These are phyloP conservation scores for Sebastes oblongus DNA, from an alignment of 2,797 vertebrate genomes.

Conservation along the genomic window DNA sequence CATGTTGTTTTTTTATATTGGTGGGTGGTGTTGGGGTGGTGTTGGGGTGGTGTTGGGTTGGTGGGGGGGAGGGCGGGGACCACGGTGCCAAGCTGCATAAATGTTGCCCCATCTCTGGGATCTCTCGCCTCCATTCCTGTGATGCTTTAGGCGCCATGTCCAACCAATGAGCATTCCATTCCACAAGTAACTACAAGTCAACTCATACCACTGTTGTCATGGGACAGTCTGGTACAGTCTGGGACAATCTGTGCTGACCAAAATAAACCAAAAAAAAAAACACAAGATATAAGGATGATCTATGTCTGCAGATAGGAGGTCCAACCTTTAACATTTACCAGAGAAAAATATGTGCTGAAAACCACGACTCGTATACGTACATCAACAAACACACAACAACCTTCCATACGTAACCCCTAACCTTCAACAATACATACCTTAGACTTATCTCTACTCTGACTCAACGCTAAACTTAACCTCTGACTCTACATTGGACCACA, in stretches of 20 bases:
- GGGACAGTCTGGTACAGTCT: conserved; percentile 60
- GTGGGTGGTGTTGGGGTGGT: conserved; percentile 12
- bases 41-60: too few relatives aligned
- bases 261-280: conserved; percentile 62
- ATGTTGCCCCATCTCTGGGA: conserved; percentile 65
- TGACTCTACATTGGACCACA: background rate
- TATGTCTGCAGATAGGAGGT: conserved; percentile 30
- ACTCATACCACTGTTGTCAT: conserved; percentile 59
- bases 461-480: background rate
- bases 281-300: conserved; percentile 7
- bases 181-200: conserved; percentile 78
- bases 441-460: background rate
- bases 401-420: background rate
- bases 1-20: conserved; percentile 13
- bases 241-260: conserved; percentile 57
- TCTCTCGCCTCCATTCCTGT: conserved; percentile 73
- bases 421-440: background rate
- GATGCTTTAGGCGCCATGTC: conserved; percentile 68
- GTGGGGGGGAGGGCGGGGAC: background rate
- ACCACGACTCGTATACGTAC: background rate
- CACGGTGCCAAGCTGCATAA: conserved; percentile 20
- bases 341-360: background rate
- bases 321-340: background rate
- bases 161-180: conserved; percentile 75
- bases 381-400: background rate